Conservation (phyloP, 2,113 vertebrate species). For the Tragelaphus strepsiceros region DNA sequence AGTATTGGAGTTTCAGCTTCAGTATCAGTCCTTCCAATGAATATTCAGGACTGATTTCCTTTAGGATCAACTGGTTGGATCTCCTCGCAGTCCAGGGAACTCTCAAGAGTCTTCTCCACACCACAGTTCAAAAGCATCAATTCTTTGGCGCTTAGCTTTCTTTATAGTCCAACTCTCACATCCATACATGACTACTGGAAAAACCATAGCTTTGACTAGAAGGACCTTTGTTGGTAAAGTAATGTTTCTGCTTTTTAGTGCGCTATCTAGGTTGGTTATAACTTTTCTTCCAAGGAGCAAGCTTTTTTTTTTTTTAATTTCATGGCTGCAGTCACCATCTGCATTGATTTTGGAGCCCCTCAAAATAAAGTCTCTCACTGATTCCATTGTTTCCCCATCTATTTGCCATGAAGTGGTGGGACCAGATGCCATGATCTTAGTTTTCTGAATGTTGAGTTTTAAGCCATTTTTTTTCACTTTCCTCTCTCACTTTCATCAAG, state of each 20-base stretch:
- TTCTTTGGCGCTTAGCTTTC: background rate
- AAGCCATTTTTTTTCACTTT: background rate
- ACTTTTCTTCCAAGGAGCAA: background rate
- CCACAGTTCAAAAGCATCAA: background rate
- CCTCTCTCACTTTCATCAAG: background rate
- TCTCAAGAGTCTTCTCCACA: background rate
- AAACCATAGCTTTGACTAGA: background rate
- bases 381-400: background rate
- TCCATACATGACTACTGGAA: background rate
- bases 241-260: background rate
- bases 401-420: background rate
- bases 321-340: background rate
- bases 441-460: background rate
- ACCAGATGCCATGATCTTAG: background rate
- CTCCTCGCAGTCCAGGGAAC: background rate
- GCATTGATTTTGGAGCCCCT: background rate
- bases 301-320: background rate
- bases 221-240: background rate
- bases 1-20: background rate
- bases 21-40: background rate
- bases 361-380: background rate
- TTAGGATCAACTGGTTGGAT: background rate
- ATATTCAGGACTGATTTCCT: background rate
- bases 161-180: background rate
- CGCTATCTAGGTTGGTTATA: background rate